Base-by-base conservation (phyloP, 2,113 vertebrate species). In the Gasterosteus aculeatus region DNA sequence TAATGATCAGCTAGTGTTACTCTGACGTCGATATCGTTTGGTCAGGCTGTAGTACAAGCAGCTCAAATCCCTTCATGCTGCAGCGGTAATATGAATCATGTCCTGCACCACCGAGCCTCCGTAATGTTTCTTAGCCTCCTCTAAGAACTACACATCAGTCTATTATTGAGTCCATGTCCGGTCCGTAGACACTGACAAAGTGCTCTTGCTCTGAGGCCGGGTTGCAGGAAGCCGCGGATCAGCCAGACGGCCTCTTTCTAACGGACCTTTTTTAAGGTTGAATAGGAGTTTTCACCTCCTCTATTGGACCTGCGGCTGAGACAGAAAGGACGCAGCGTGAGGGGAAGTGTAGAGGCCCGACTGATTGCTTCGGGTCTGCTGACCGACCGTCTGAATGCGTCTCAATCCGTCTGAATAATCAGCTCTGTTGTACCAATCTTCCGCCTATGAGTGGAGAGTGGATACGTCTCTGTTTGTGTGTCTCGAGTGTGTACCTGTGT, bases 281-380 rank as follows among this genome's bases (percentile, higher is more conserved):
- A 85, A 88, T 89, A 82, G 65, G 80, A 60, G 77, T 69, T 80
- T 81, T 91, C 82, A 87, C 80, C 81, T 87, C 81, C 44, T 79
- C 63, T 86, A 86, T 88, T 90, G 68, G 77, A 61, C 44, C 44
- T 5, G 22, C 22, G 31, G 58, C 77, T 86, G 75, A 70, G 59
- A 7, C 75, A 39, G 57, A 72, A 87, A 90, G 89, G 87, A 83
- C 79, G 83, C 65, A 2, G 10, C 0, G 10, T 57, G 29, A 72
- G 44, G 56, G 66, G 3, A 2, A 72, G 44, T 0, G 5, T 53
- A n/a, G 53, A 76, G 39, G 47, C n/a, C 56, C 57, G 76, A 82
- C 83, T 63, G 84, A 91, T 77, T 49, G 72, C 76, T 72, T 56
- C 0, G 22, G 41, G 70, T 56, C 29, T 33, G 54, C 65, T 75